Evolutionary conservation across 2,888 invertebrate genomes (phyloP), one percentile per base, ranked within the genome.

Genomic region (Cheilosia scutellata): DNA sequence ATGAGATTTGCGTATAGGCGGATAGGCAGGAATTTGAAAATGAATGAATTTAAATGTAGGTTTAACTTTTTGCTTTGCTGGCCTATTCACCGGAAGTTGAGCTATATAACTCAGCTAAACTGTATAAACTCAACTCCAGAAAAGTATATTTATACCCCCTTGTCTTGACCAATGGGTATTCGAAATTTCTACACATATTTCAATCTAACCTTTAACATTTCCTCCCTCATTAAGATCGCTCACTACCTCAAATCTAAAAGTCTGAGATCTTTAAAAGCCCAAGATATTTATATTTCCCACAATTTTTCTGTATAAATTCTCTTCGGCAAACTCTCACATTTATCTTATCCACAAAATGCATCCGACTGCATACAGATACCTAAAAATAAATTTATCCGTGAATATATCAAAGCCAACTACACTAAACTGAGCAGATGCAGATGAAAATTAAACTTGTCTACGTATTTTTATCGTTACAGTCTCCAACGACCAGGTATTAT

Each of bases 331-430:
- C 57, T 51, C 51, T 72, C 62, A 29, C 55, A 44, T 76, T 72
- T 86, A 60, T 77, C 55, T 86, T 82, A 77, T 86, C 82, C 82
- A 77, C 80, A 63, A 82, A 82, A 80, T 80, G 84, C 84, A 86
- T 66, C 20, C 47, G 53, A 77, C 55, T 76, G 71, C 62, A 72
- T 31, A 42, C 62, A 62, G 27, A 40, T 1, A 44, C 71, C 86
- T 82, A 86, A 86, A 86, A 80, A 86, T 82, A 77, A 86, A 82
- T 37, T 79, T 68, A 76, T 77, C 84, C 84, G 79, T 79, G 70
- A 75, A 79, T 62, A 60, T 63, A 55, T 74, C 68, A 74, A 51
- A 78, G 63, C 74, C 62, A 83, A 62, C 42, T 49, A 55, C 33
- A 47, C 33, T 27, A 47, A 57, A 68, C 62, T 13, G 33, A 68